Evolutionary conservation across 2,888 invertebrate genomes (phyloP), one percentile per base, ranked within the genome.

Genomic region (Operophtera brumata): DNA sequence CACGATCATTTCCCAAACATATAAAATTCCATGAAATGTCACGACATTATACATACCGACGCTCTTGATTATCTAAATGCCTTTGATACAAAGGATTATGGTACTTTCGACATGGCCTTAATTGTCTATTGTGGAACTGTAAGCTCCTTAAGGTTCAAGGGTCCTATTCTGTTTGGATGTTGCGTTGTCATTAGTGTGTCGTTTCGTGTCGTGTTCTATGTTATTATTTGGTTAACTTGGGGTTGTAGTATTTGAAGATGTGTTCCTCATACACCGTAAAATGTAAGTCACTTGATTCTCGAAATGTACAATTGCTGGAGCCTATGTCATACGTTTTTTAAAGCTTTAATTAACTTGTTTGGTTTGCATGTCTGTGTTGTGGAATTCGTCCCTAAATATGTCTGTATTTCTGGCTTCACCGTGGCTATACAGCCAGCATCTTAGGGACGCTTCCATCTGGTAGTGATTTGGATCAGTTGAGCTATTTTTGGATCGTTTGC

Each of bases 31-130:
- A 54, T 47, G 65, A 66, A 62, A 59, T 76, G 76, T 89, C 89
- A 89, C 87, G 86, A 86, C 71, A 82, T 78, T 84, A 78, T 75
- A 79, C 75, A 77, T 74, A 65, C 76, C 71, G 64, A 70, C 63
- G 64, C 57, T 69, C 69, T 79, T 81, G 84, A 85, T 86, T 77
- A 86, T 86, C 84, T 86, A 79, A 84, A 86, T 82, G 79, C 70
- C 65, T 77, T 77, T 76, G 73, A 74, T 80, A 77, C 77, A 78
- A 73, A 71, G 77, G 81, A 82, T 83, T 81, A 80, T 69, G 64
- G 59, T 65, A 66, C 67, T 66, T 66, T 68, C 54, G 56, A 67
- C 67, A 68, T 75, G 67, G 56, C 70, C 76, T 77, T 84, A 83
- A 85, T 84, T 83, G 78, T 77, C 75, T 68, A 68, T 75, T 76